Evolutionary conservation across 1,140 invertebrate genomes (phyloP).

Genomic region (Littorina saxatilis): DNA sequence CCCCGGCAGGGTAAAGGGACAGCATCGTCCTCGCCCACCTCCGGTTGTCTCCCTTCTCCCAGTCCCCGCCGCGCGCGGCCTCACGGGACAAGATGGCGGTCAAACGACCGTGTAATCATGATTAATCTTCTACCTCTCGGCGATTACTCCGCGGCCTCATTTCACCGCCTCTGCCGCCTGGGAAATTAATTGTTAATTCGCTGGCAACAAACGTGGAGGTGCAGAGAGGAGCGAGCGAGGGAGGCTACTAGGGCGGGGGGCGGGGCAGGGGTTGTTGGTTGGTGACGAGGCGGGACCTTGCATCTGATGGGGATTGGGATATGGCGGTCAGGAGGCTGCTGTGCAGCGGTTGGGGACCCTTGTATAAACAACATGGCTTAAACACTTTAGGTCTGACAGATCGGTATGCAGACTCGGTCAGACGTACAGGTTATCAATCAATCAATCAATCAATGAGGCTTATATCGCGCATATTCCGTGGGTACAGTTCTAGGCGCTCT

Average conservation of each 20-base stretch:
- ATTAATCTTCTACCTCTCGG: constrained; percentile 44
- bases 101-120: constrained; percentile 46
- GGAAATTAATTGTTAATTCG: constrained; percentile 51
- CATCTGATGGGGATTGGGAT: neutral
- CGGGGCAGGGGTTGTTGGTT: constrained; percentile 6
- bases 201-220: constrained; percentile 39
- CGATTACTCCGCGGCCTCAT: constrained; percentile 45
- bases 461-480: too few species aligned
- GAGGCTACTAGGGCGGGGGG: neutral
- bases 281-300: neutral
- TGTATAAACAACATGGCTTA: too few species aligned
- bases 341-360: neutral
- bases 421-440: too few species aligned
- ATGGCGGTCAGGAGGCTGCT: neutral
- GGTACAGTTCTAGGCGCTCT: too few species aligned
- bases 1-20: neutral
- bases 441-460: too few species aligned
- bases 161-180: constrained; percentile 39
- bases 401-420: too few species aligned
- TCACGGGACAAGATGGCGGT: constrained; percentile 35
- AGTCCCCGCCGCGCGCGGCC: neutral
- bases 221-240: neutral
- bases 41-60: neutral
- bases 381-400: too few species aligned
- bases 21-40: neutral